phyloP scores from a whole-genome alignment of 1,140 invertebrate genomes.

The Drosophila micromelanica region DNA sequence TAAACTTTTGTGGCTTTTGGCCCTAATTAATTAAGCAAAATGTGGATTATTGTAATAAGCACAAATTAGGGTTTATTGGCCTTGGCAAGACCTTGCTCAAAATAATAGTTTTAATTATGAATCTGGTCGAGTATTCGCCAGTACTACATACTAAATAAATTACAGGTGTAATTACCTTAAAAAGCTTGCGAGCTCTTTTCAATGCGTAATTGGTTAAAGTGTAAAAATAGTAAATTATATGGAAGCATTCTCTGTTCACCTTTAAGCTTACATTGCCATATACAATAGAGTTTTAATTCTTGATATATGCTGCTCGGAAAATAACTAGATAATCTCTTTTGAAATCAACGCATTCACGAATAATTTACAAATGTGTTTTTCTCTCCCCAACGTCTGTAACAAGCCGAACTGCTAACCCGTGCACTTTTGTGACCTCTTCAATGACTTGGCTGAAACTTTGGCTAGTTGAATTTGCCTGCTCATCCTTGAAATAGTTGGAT shows the following conservation, averaged over 20 bases:
- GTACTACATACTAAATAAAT: too few relatives aligned
- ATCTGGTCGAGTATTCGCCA: neutral
- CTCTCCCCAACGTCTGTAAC: neutral
- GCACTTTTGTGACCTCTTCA: slow-evolving; percentile 5
- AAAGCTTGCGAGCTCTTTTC: neutral
- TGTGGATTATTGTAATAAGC: slow-evolving; percentile 21
- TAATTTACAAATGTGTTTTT: neutral
- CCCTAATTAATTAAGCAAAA: slow-evolving; percentile 40
- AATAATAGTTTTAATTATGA: slow-evolving; percentile 16
- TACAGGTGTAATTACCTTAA: neutral
- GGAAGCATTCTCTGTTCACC: too few relatives aligned
- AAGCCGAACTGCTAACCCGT: neutral
- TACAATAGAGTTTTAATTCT: neutral
- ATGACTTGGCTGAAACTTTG: slow-evolving; percentile 10
- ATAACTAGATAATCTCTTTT: too few relatives aligned
- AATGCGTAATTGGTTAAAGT: neutral
- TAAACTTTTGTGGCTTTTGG: slow-evolving; percentile 19
- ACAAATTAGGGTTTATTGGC: slow-evolving; percentile 18
- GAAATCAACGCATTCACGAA: too few relatives aligned
- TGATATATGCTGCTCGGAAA: neutral
- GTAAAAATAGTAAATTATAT: too few relatives aligned
- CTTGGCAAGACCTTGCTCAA: slow-evolving; percentile 19
- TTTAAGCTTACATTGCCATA: too few relatives aligned
- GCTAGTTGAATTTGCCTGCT: slow-evolving; percentile 1
- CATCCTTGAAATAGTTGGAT: slow-evolving; percentile 8